Evolutionary conservation across 2,797 vertebrate genomes (phyloP).

Genomic region (Takifugu ocellatus): DNA sequence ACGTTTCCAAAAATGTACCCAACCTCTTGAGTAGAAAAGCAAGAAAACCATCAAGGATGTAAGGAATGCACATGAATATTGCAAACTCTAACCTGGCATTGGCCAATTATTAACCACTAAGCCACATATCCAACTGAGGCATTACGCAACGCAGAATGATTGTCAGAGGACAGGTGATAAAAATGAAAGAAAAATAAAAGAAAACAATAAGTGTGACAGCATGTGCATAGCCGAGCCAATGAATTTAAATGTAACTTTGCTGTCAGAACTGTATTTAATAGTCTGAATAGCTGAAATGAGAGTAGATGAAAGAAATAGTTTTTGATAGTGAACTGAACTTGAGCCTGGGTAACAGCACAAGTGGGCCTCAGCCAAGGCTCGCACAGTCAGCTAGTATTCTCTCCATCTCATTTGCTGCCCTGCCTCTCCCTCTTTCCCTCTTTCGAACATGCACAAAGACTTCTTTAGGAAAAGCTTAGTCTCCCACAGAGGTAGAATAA

Average conservation of each 20-base stretch:
- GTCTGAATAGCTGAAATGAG: neutral
- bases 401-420: slow-evolving; percentile 46
- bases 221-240: no score
- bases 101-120: slow-evolving; percentile 75
- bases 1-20: neutral
- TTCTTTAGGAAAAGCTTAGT: slow-evolving; percentile 61
- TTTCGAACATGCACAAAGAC: slow-evolving; percentile 63
- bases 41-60: neutral
- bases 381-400: slow-evolving; percentile 60
- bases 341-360: slow-evolving; percentile 42
- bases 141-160: slow-evolving; percentile 34
- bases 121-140: slow-evolving; percentile 44
- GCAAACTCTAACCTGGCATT: slow-evolving; percentile 68
- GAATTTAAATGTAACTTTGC: no score
- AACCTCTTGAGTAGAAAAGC: slow-evolving; percentile 9
- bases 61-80: slow-evolving; percentile 39
- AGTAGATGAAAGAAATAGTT: slow-evolving; percentile 5
- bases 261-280: no score
- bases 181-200: neutral
- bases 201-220: neutral
- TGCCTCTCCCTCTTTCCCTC: slow-evolving; percentile 31
- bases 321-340: slow-evolving; percentile 45
- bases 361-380: slow-evolving; percentile 45
- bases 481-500: slow-evolving; percentile 66
- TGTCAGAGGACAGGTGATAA: neutral